Evolutionary conservation across 2,888 invertebrate species (phyloP).

Genomic region (Harpalus rufipes): DNA sequence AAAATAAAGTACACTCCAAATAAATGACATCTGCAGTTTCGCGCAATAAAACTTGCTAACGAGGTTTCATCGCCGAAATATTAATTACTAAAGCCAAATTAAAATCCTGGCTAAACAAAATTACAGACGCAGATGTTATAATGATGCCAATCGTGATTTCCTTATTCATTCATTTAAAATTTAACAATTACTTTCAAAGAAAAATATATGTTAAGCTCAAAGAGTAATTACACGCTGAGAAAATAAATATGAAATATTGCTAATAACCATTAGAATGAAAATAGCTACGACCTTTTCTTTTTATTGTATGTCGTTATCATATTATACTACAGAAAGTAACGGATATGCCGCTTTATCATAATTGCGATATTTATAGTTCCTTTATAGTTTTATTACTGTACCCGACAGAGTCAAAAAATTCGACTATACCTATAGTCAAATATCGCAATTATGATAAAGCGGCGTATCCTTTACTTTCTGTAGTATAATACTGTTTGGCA

Average conservation of each 20-base stretch:
- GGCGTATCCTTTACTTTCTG: too few species aligned
- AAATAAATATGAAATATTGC: background rate
- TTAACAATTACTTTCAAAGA: background rate
- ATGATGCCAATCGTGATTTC: background rate
- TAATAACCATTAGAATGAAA: background rate
- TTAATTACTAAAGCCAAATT: constrained; percentile 32
- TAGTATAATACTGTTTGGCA: too few species aligned
- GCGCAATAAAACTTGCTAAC: constrained; percentile 24
- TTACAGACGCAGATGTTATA: constrained; percentile 19
- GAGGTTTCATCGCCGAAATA: constrained; percentile 29
- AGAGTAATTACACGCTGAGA: background rate
- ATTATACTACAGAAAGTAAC: too few species aligned
- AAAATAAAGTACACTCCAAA: constrained; percentile 30
- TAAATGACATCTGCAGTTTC: constrained; percentile 21
- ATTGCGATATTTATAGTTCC: too few species aligned
- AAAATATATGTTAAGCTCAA: background rate
- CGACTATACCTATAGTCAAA: too few species aligned
- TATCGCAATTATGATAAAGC: too few species aligned
- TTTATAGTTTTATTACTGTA: too few species aligned
- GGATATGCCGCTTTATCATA: too few species aligned
- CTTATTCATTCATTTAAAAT: background rate
- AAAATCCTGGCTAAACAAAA: constrained; percentile 29
- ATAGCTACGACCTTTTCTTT: background rate
- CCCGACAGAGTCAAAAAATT: too few species aligned
- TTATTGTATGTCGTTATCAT: too few species aligned